A percentile compares a stretch with the other conserved stretches of the same genome.
phyloP scores from a whole-genome alignment of 2,113 vertebrate species.

The Eurypyga helias region DNA sequence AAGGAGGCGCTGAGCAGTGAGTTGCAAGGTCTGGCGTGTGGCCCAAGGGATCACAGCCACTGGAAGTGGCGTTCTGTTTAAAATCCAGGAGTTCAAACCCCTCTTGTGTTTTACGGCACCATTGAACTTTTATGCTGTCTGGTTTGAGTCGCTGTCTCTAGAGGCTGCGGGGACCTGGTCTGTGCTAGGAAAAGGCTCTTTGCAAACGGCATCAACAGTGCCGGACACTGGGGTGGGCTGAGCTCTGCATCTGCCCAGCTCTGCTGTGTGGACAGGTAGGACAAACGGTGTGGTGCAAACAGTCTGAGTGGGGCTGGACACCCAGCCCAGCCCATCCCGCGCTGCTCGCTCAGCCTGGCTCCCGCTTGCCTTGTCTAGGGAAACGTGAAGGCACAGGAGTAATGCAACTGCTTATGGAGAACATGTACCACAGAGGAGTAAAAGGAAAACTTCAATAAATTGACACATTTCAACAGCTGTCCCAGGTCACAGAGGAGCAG shows the following conservation, averaged over 20 bases:
- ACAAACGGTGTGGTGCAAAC: neutral
- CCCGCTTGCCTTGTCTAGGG: accelerated
- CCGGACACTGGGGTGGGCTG: neutral
- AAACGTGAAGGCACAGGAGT: neutral
- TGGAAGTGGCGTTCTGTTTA: neutral
- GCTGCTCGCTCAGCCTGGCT: neutral
- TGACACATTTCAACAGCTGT: neutral
- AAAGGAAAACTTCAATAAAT: neutral
- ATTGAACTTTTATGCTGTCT: neutral
- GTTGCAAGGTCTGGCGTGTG: neutral
- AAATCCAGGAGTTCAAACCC: neutral
- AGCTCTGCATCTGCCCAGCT: neutral
- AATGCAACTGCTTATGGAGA: neutral
- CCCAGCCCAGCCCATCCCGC: neutral
- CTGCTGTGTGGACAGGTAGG: neutral
- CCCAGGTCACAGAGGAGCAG: neutral
- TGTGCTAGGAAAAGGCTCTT: neutral
- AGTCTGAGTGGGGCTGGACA: neutral
- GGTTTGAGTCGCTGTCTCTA: neutral
- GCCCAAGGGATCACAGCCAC: neutral
- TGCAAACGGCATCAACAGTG: neutral
- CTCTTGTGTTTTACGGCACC: neutral
- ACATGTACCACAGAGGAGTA: neutral
- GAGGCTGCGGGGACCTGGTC: neutral
- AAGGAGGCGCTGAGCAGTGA: neutral